These are phyloP conservation scores for Glaucomys volans DNA, from an alignment of 2,113 vertebrate species.

Conservation along the genomic window DNA sequence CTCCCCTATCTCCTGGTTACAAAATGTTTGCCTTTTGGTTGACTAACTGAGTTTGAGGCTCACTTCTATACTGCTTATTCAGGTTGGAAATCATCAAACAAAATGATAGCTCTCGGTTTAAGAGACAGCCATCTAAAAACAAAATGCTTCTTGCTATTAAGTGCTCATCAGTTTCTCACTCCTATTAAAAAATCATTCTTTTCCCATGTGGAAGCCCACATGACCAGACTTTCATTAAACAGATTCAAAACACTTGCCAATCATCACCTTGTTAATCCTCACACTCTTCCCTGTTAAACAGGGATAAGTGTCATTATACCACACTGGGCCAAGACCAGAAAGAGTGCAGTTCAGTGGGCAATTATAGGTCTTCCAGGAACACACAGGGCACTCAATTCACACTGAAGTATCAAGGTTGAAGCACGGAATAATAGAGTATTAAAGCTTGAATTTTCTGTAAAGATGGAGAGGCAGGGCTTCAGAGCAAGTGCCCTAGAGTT, in stretches of 20 bases:
- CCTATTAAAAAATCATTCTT: slow-evolving; percentile 67
- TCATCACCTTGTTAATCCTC: slow-evolving; percentile 59
- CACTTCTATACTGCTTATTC: slow-evolving; percentile 62
- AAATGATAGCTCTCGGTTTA: slow-evolving; percentile 79
- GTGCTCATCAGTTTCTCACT: slow-evolving; percentile 50
- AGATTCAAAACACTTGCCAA: slow-evolving; percentile 64
- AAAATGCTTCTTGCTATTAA: slow-evolving; percentile 52
- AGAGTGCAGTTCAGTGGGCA: slow-evolving; percentile 10
- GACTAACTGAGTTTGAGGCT: slow-evolving; percentile 70
- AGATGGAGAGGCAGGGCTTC: not conserved
- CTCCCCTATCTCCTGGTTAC: slow-evolving; percentile 77
- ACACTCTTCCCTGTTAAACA: slow-evolving; percentile 49
- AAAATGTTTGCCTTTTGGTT: slow-evolving; percentile 82
- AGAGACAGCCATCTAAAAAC: slow-evolving; percentile 73
- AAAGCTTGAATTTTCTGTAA: slow-evolving; percentile 52
- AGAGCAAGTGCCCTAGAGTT: slow-evolving; percentile 11
- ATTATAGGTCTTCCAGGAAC: slow-evolving; percentile 63
- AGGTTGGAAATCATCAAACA: slow-evolving; percentile 80
- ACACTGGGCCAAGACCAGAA: slow-evolving; percentile 56
- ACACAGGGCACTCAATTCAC: slow-evolving; percentile 46
- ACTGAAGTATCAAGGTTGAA: slow-evolving; percentile 64
- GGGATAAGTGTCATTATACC: slow-evolving; percentile 61
- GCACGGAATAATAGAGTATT: slow-evolving; percentile 27
- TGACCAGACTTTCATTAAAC: slow-evolving; percentile 69
- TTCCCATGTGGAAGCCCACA: not conserved